These are phyloP conservation scores for Drosophila fulvimacula DNA, from an alignment of 2,888 invertebrate species.

Conservation along the genomic window DNA sequence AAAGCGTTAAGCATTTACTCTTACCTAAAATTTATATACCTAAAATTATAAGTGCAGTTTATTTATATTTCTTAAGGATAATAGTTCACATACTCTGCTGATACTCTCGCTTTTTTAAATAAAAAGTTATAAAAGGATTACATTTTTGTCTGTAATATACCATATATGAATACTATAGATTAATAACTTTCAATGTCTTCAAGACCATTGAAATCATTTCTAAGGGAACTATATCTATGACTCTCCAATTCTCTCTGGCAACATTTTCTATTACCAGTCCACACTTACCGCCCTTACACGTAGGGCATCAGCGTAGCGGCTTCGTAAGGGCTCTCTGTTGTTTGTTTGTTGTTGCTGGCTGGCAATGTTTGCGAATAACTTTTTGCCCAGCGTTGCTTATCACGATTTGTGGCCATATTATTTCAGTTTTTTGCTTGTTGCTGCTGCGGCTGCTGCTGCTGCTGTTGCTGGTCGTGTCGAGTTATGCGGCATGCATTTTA, in stretches of 20 bases:
- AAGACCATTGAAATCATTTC: no score
- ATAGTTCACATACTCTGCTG: no score
- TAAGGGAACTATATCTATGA: neutral
- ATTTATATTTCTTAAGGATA: no score
- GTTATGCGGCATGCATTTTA: conserved; percentile 76
- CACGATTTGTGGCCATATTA: conserved; percentile 80
- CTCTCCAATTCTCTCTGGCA: neutral
- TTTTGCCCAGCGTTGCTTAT: conserved; percentile 71
- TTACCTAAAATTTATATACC: no score
- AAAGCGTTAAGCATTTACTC: no score
- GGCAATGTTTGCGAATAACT: conserved; percentile 72
- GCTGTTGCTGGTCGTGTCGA: conserved; percentile 67
- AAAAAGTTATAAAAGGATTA: no score
- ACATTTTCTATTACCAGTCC: neutral
- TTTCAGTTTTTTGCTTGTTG: conserved; percentile 69
- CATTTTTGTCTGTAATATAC: no score
- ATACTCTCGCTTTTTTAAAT: no score
- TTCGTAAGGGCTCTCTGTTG: neutral
- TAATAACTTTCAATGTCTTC: no score
- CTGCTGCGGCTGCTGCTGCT: conserved; percentile 33
- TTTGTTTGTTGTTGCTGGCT: conserved; percentile 52
- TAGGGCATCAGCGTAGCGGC: conserved; percentile 27
- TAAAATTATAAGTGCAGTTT: no score
- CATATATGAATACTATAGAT: no score
- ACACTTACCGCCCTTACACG: neutral